These are phyloP conservation scores for Brenthis daphne DNA, from an alignment of 2,888 invertebrate genomes.

Conservation along the genomic window DNA sequence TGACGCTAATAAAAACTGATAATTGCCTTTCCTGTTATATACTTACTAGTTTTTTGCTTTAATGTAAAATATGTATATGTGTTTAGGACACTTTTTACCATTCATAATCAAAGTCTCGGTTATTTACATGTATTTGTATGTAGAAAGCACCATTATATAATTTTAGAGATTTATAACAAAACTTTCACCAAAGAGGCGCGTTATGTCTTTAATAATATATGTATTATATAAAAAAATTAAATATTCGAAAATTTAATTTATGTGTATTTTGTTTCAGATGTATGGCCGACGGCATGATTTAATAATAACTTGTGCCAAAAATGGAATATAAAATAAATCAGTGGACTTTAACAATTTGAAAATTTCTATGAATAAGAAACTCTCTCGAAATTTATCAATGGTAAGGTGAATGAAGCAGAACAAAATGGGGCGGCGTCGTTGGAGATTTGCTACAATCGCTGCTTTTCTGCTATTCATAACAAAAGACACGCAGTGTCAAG, in stretches of 20 bases:
- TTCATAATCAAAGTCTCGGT: too few species aligned
- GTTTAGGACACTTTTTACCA: too few species aligned
- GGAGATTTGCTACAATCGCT: slow-evolving; percentile 71
- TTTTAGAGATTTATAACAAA: too few species aligned
- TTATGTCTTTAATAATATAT: too few species aligned
- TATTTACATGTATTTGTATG: too few species aligned
- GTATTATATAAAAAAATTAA: too few species aligned
- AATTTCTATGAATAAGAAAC: slow-evolving; percentile 31
- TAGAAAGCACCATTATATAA: too few species aligned
- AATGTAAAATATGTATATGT: too few species aligned
- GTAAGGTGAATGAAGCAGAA: slow-evolving; percentile 67
- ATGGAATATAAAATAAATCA: slow-evolving; percentile 33
- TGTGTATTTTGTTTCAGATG: slow-evolving; percentile 64
- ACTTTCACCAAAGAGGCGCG: too few species aligned
- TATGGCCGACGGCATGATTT: slow-evolving; percentile 57
- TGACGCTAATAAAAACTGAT: slow-evolving; percentile 25
- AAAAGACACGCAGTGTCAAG: slow-evolving; percentile 74
- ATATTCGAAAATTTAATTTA: too few species aligned
- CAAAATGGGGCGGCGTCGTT: slow-evolving; percentile 75
- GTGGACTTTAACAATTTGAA: slow-evolving; percentile 29
- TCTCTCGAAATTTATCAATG: slow-evolving; percentile 55
- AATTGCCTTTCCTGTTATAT: slow-evolving; percentile 24
- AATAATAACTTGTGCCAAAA: slow-evolving; percentile 47
- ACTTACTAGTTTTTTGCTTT: not conserved
- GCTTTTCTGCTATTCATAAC: slow-evolving; percentile 70